Conservation (phyloP, 2,888 invertebrate genomes). For the Coremacera marginata region DNA sequence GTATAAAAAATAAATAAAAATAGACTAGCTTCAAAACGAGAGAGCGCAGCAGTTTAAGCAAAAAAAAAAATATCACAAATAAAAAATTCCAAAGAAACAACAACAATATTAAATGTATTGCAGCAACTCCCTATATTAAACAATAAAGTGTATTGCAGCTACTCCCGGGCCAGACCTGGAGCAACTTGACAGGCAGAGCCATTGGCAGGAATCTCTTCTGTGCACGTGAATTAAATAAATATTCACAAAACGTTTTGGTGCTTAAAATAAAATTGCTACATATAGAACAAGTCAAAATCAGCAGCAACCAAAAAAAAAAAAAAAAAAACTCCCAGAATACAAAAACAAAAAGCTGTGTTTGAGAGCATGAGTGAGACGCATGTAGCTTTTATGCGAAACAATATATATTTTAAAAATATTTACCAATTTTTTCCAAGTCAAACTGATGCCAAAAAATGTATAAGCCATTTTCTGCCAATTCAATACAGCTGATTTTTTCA, state of each 20-base stretch:
- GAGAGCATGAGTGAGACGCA: neutral
- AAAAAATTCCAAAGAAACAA: neutral
- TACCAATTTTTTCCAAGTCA: no score
- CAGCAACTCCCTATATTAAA: neutral
- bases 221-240: slow-evolving; percentile 38
- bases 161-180: neutral
- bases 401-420: no score
- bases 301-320: neutral
- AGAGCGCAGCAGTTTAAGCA: slow-evolving; percentile 7
- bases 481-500: slow-evolving; percentile 30
- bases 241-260: slow-evolving; percentile 34
- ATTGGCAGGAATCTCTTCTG: neutral
- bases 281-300: neutral
- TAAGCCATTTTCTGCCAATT: slow-evolving; percentile 33
- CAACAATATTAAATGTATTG: slow-evolving; percentile 3
- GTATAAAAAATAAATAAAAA: neutral
- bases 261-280: slow-evolving; percentile 30
- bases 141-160: slow-evolving; percentile 8
- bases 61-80: neutral
- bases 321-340: neutral
- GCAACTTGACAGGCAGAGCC: neutral
- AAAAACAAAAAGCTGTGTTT: neutral
- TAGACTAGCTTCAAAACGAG: neutral
- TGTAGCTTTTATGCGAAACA: neutral
- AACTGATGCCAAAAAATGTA: neutral